phyloP scores from a whole-genome alignment of 2,113 vertebrate genomes.

The Phaetusa simplex region DNA sequence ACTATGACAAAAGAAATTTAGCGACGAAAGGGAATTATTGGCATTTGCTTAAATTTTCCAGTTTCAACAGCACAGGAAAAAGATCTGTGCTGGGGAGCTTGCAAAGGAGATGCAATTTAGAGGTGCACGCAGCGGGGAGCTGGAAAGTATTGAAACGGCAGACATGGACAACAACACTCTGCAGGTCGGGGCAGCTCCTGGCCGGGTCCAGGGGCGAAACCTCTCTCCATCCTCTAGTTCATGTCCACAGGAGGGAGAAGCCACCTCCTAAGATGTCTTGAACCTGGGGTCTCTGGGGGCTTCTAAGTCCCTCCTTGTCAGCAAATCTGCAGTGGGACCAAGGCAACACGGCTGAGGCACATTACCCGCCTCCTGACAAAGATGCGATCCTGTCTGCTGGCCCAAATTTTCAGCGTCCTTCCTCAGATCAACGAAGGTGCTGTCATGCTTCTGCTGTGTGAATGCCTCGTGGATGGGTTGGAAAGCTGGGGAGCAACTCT shows the following conservation, averaged over 20 bases:
- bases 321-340: neutral
- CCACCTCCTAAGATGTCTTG: neutral
- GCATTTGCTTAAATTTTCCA: slow-evolving; percentile 68
- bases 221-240: neutral
- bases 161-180: neutral
- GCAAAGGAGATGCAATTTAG: neutral
- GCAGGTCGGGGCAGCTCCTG: neutral
- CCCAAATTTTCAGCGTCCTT: neutral
- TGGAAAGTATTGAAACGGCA: neutral
- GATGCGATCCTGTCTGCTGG: neutral
- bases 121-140: neutral
- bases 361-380: rapidly evolving
- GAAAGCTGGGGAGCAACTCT: neutral
- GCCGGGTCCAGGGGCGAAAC: neutral
- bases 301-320: neutral
- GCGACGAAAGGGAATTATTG: slow-evolving; percentile 58
- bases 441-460: rapidly evolving
- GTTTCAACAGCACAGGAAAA: neutral
- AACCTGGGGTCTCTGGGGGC: rapidly evolving
- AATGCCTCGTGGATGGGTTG: too few relatives aligned
- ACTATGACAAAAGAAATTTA: slow-evolving; percentile 65
- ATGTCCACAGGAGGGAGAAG: neutral
- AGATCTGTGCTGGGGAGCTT: neutral
- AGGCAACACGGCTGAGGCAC: rapidly evolving
- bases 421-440: rapidly evolving